These are phyloP conservation scores for Drosophila insularis DNA, from an alignment of 1,140 invertebrate species.

Conservation along the genomic window DNA sequence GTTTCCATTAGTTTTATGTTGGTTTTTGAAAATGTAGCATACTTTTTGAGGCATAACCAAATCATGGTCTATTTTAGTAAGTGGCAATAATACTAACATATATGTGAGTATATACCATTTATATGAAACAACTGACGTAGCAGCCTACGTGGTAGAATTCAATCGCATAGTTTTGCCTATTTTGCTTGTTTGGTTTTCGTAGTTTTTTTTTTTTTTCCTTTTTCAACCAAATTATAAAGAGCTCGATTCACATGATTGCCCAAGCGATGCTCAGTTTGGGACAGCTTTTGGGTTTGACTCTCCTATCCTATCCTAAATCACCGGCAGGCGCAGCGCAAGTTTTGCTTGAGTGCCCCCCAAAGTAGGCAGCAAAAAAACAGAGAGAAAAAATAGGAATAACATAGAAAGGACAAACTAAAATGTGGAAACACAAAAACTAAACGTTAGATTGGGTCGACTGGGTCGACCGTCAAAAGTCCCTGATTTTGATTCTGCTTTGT, in stretches of 20 bases:
- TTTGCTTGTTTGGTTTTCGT: not conserved
- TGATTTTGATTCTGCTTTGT: slow-evolving; percentile 40
- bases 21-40: not conserved
- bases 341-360: slow-evolving; percentile 68
- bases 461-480: slow-evolving; percentile 48
- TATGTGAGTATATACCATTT: slow-evolving; percentile 13
- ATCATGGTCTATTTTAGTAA: slow-evolving; percentile 4
- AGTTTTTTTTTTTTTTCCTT: slow-evolving; percentile 3
- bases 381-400: slow-evolving; percentile 21
- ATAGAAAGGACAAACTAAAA: slow-evolving; percentile 51
- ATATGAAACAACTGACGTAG: slow-evolving; percentile 19
- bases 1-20: not conserved
- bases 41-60: slow-evolving; percentile 5
- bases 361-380: slow-evolving; percentile 42
- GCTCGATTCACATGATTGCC: slow-evolving; percentile 81
- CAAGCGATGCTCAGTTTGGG: slow-evolving; percentile 55
- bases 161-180: slow-evolving; percentile 66
- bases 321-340: slow-evolving; percentile 59
- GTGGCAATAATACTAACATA: slow-evolving; percentile 9
- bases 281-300: slow-evolving; percentile 25
- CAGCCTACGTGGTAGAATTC: slow-evolving; percentile 1
- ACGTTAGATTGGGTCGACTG: slow-evolving; percentile 33
- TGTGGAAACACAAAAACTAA: slow-evolving; percentile 50
- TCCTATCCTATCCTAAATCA: slow-evolving; percentile 63
- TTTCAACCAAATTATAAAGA: slow-evolving; percentile 68